Conservation (phyloP, 2,797 vertebrate genomes). For the Liasis olivaceus region DNA sequence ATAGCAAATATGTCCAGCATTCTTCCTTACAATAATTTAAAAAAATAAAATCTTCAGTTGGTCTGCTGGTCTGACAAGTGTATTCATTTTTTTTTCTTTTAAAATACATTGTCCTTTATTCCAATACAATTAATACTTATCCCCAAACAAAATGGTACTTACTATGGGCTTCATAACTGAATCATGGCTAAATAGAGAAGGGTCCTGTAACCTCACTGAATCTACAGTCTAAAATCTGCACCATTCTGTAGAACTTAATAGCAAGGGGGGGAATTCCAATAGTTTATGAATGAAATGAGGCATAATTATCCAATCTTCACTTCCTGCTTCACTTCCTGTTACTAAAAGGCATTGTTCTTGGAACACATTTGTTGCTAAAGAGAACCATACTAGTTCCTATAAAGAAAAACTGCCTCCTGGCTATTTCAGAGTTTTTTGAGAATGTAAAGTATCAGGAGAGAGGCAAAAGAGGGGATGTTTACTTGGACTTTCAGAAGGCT, state of each 20-base stretch:
- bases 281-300: neutral
- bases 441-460: neutral
- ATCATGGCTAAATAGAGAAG: neutral
- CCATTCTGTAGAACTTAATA: neutral
- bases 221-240: neutral
- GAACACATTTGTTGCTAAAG: neutral
- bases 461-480: neutral
- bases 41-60: neutral
- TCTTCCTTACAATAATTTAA: neutral
- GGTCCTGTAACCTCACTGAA: neutral
- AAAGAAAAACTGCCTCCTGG: neutral
- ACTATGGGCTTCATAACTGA: neutral
- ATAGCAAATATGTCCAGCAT: neutral
- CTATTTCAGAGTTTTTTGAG: neutral
- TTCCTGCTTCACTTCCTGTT: neutral
- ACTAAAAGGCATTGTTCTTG: neutral
- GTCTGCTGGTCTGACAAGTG: neutral
- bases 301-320: neutral
- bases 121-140: neutral
- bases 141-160: neutral
- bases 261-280: neutral
- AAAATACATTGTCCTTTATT: neutral
- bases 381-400: neutral
- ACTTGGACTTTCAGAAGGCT: neutral
- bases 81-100: neutral